These are phyloP conservation scores for Leptinotarsa defecta DNA, from an alignment of 1,140 invertebrate genomes.

Conservation along the genomic window DNA sequence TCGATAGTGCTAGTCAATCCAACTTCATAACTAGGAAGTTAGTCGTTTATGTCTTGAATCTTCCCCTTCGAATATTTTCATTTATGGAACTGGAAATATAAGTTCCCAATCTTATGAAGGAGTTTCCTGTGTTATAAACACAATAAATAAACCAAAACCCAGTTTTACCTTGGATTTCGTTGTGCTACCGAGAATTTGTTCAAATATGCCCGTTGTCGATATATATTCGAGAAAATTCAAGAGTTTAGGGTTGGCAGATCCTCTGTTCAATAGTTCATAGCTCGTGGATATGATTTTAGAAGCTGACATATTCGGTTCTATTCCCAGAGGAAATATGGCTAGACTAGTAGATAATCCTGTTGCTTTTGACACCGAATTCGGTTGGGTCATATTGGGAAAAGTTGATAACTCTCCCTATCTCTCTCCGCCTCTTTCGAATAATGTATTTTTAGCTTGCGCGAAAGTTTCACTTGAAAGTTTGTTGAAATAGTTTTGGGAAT, in stretches of 20 bases:
- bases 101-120: background rate
- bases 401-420: background rate
- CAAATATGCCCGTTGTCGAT: background rate
- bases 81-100: background rate
- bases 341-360: background rate
- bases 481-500: no score
- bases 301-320: background rate
- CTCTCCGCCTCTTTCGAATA: background rate
- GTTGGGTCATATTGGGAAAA: background rate
- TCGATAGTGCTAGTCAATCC: no score
- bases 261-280: background rate
- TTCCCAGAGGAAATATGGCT: background rate
- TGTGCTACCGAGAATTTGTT: background rate
- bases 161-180: background rate
- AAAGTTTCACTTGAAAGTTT: background rate
- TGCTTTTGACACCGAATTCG: background rate
- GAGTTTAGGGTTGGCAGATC: background rate
- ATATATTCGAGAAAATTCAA: background rate
- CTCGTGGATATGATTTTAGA: background rate
- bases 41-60: background rate
- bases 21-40: background rate
- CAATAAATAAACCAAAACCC: background rate
- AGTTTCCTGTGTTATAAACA: background rate
- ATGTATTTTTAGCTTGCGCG: background rate
- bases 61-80: background rate